These are phyloP conservation scores for Vireo altiloquus DNA, from an alignment of 2,113 vertebrate species.

Conservation along the genomic window DNA sequence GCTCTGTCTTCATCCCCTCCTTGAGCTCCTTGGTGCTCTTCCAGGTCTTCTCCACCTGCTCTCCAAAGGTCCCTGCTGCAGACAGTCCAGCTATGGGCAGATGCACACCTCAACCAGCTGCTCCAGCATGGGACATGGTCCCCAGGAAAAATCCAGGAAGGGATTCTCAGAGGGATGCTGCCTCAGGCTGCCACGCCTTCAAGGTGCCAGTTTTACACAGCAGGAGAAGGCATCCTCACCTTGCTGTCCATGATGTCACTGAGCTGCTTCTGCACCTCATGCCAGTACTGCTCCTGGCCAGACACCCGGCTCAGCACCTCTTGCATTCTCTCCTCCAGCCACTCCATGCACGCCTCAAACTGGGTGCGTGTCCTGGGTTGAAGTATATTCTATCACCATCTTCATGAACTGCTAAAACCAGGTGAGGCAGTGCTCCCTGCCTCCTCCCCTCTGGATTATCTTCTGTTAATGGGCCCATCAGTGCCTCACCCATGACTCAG, in stretches of 20 bases:
- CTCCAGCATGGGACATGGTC: background rate
- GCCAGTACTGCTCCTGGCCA: background rate
- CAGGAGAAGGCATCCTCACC: background rate
- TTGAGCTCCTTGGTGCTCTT: background rate
- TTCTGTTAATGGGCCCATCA: no score
- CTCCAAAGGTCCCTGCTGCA: background rate
- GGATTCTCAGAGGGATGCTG: background rate
- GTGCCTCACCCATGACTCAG: no score
- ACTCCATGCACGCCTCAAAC: background rate
- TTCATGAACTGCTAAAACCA: no score
- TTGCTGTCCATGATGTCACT: background rate
- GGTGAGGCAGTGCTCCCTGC: no score
- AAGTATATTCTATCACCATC: no score
- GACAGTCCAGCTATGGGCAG: background rate
- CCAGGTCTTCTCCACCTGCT: background rate
- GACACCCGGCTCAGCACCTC: background rate
- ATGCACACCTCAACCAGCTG: background rate
- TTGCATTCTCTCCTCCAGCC: background rate
- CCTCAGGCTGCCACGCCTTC: background rate
- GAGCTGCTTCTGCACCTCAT: background rate
- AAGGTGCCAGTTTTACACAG: background rate
- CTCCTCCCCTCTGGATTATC: no score
- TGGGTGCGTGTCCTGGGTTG: background rate
- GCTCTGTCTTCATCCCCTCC: background rate
- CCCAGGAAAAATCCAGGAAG: background rate